Evolutionary conservation across 1,140 invertebrate species (phyloP).

Genomic region (Polypedilum pembai): DNA sequence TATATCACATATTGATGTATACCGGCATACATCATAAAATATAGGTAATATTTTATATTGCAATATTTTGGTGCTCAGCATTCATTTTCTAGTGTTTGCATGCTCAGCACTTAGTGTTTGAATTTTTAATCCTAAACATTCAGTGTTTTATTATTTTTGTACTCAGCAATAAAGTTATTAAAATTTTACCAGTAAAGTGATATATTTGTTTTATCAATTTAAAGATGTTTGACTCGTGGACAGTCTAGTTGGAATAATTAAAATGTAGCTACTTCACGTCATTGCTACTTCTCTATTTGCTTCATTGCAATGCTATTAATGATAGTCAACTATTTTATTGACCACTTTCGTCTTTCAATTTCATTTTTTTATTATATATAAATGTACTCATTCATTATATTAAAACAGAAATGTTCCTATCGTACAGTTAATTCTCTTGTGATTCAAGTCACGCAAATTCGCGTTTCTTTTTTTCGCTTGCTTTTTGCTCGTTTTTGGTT

Average conservation of each 20-base stretch:
- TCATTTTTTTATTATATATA: not conserved
- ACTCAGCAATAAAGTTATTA: too few species aligned
- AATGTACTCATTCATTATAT: not conserved
- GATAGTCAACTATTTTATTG: conserved; percentile 21
- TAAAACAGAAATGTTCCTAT: not conserved
- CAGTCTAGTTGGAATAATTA: conserved; percentile 4
- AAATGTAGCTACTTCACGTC: not conserved
- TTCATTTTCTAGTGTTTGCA: too few species aligned
- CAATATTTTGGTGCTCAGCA: too few species aligned
- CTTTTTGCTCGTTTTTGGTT: not conserved
- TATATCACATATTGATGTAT: too few species aligned
- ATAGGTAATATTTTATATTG: too few species aligned
- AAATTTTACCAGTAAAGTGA: too few species aligned
- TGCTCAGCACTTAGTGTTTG: too few species aligned
- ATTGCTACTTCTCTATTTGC: not conserved
- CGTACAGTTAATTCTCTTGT: conserved; percentile 18
- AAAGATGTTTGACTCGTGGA: not conserved
- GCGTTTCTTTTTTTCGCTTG: not conserved
- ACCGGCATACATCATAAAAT: too few species aligned
- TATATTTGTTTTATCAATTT: too few species aligned
- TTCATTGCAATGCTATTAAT: conserved; percentile 1
- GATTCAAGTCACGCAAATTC: conserved; percentile 15
- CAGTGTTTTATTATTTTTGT: too few species aligned
- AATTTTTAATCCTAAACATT: too few species aligned
- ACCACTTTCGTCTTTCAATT: conserved; percentile 13